These are phyloP conservation scores for Ichneumon xanthorius DNA, from an alignment of 2,888 invertebrate genomes.

Conservation along the genomic window DNA sequence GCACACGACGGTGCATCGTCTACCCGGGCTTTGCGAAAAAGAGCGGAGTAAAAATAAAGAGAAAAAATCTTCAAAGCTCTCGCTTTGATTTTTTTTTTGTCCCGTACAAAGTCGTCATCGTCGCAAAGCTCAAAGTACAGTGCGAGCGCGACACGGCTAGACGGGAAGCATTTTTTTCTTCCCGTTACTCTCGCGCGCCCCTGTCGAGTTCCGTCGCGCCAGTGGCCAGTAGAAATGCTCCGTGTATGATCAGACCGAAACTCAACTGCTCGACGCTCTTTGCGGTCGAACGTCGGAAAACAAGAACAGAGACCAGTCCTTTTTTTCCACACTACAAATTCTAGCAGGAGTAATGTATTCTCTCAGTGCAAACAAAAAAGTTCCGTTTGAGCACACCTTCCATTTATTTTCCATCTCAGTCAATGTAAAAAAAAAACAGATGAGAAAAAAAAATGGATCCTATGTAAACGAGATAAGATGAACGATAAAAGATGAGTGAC, in stretches of 20 bases:
- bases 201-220: background rate
- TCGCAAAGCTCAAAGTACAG: background rate
- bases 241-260: background rate
- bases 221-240: background rate
- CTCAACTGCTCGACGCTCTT: background rate
- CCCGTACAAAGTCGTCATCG: background rate
- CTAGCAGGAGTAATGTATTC: background rate
- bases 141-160: background rate
- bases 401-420: background rate
- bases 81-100: constrained; percentile 8
- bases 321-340: background rate
- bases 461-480: background rate
- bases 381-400: background rate
- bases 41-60: background rate
- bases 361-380: background rate
- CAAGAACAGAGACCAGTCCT: background rate
- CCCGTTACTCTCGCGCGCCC: background rate
- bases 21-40: too few relatives aligned
- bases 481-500: too few relatives aligned
- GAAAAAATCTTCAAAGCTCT: background rate
- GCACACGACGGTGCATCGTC: too few relatives aligned
- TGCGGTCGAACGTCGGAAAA: background rate
- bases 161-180: background rate
- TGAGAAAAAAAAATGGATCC: background rate
- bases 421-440: background rate